Base-by-base conservation (phyloP, 2,113 vertebrate genomes). In the Ctenomys sociabilis region DNA sequence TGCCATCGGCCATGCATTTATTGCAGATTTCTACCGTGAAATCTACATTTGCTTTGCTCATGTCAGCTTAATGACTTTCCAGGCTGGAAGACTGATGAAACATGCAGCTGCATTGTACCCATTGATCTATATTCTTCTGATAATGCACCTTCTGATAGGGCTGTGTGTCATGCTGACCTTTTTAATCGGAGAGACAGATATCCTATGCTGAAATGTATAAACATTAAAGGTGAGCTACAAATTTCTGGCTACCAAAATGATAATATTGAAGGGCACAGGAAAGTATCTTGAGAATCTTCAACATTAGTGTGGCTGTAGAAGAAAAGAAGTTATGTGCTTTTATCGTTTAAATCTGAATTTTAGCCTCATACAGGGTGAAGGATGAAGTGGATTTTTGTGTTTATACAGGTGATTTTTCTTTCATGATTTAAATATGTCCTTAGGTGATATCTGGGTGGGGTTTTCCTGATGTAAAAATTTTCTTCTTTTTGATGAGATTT, bases 241-340 rank as follows among this genome's bases (percentile, higher is more conserved):
- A 90, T 89, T 75, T 95, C n/a, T 75, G 54, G 73, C 57, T 95
- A 59, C 26, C 7, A 92, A 90, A 83, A 70, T 4, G 94, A 92
- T 66, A 49, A 80, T 22, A 32, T 40, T 83, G 19, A 80, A 3
- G 8, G 3, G 5, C 35, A 10, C 7, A 10, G 52, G 32, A 77
- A 17, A 49, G 16, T 68, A 40, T 63, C 84, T 26, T 49, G 3
- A 59, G 73, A 83, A 61, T 28, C 49, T 95, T 49, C 84, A 84
- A 95, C 45, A 64, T 28, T 7, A 75, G 37, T 19, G 1, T 10
- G 13, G 68, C 1, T 88, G 10, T 35, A 43, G 35, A 61, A 72
- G 2, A 85, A 19, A 3, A 90, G 24, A 4, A 82, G 61, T 16
- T 78, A 63, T 2, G 3, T 2, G 43, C 3, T 32, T 37, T 4